Conservation (phyloP, 2,888 invertebrate genomes). For the Crocallis elinguaria region DNA sequence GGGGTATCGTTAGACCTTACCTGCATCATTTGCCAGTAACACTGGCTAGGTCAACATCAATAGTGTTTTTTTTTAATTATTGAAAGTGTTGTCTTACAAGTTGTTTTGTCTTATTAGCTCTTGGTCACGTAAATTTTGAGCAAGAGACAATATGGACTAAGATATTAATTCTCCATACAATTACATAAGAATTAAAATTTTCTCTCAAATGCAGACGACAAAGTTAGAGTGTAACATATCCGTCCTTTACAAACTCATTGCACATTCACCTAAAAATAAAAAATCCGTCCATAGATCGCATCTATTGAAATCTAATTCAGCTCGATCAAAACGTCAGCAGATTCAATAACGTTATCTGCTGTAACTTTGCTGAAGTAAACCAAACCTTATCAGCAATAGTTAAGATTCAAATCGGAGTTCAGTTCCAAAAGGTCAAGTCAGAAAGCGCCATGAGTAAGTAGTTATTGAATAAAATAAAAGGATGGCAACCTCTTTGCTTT, state of each 20-base stretch:
- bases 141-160: no score
- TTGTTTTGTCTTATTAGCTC: no score
- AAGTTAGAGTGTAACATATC: neutral
- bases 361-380: neutral
- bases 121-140: no score
- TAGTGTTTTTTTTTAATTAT: no score
- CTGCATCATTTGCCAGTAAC: no score
- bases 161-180: no score
- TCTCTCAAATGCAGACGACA: no score
- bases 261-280: constrained; percentile 2
- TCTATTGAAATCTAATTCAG: constrained; percentile 16
- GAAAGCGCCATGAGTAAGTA: constrained; percentile 21
- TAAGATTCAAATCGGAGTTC: neutral
- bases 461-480: constrained; percentile 29
- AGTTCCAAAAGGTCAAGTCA: constrained; percentile 22
- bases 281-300: constrained; percentile 1
- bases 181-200: no score
- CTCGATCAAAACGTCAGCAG: constrained; percentile 5
- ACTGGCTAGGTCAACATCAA: no score
- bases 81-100: no score
- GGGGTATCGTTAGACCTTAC: no score
- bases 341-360: constrained; percentile 9
- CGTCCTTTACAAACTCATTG: neutral
- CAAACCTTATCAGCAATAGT: neutral
- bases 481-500: constrained; percentile 24